Evolutionary conservation across 2,113 vertebrate genomes (phyloP).

Genomic region (Xiphophorus maculatus): DNA sequence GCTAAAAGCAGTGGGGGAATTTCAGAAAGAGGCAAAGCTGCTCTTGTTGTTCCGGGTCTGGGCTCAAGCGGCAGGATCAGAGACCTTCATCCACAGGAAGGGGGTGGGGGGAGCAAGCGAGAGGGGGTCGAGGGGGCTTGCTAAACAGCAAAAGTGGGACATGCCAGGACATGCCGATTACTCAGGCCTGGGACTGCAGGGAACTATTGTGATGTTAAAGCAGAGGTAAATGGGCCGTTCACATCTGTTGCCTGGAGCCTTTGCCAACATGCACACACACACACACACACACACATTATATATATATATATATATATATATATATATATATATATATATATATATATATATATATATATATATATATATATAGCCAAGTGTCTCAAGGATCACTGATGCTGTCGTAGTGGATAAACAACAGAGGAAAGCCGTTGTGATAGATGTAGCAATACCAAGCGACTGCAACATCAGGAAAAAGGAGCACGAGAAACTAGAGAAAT

Average conservation of each 20-base stretch:
- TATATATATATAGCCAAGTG: too few species aligned
- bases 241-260: constrained; percentile 54
- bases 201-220: constrained; percentile 42
- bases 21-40: constrained; percentile 56
- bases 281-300: too few species aligned
- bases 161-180: constrained; percentile 74
- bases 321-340: too few species aligned
- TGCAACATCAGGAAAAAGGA: too few species aligned
- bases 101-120: constrained; percentile 6
- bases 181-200: constrained; percentile 44
- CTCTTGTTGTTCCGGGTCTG: constrained; percentile 55
- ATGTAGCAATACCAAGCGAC: too few species aligned
- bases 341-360: too few species aligned
- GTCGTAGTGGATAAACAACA: too few species aligned
- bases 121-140: constrained; percentile 44
- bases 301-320: too few species aligned
- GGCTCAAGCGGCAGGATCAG: constrained; percentile 62
- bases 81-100: constrained; percentile 39
- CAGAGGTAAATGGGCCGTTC: constrained; percentile 52
- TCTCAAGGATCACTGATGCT: too few species aligned
- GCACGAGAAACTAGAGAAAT: too few species aligned
- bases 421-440: too few species aligned
- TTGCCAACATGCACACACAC: constrained; percentile 30
- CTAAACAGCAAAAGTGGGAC: constrained; percentile 67
- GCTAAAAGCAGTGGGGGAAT: constrained; percentile 58